Base-by-base conservation (phyloP, 2,113 vertebrate species). In the Aix galericulata region DNA sequence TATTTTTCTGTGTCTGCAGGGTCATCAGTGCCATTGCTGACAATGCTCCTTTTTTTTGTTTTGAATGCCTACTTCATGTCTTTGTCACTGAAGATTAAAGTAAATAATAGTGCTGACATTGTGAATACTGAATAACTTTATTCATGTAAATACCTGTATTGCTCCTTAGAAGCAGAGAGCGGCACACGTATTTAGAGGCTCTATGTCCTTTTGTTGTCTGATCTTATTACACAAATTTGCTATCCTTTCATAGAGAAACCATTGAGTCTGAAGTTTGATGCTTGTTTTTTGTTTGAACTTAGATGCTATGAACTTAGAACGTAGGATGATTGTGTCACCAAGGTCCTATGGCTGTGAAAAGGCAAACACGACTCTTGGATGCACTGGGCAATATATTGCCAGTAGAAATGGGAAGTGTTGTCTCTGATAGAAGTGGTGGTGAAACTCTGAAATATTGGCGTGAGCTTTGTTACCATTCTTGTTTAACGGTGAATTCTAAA, bases 391-490 rank as follows among this genome's bases (percentile, higher is more conserved):
- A 67, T 29, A 6, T 44, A 11, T 74, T 69, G 14, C 46, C 36
- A 80, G 38, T 66, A 69, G 64, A 38, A 77, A 31, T 71, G 25
- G 38, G 8, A 31, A 53, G 2, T 48, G 17, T 26, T 83, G 27
- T 7, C 0, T 0, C 46, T 8, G 3, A 5, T 55, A 36, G 40
- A 60, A 36, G 17, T 17, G 8, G 36, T 55, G 32, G 13, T 68
- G 32, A 82, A 56, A 46, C 18, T 52, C 17, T 83, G 31, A 89
- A 63, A 42, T 34, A 46, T 8, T 16, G 46, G 11, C 38, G 11
- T 17, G 75, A n/a, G n/a, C 68, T 48, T 48, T 56, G 32, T 75
- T 72, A 26, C 17, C 2, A 2, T 46, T 67, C 17, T 42, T 50
- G 38, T 9, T 68, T 46, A 29, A 40, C 31, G 22, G 12, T 55